Conservation (phyloP, 2,888 invertebrate species). For the Pedicia rivosa region DNA sequence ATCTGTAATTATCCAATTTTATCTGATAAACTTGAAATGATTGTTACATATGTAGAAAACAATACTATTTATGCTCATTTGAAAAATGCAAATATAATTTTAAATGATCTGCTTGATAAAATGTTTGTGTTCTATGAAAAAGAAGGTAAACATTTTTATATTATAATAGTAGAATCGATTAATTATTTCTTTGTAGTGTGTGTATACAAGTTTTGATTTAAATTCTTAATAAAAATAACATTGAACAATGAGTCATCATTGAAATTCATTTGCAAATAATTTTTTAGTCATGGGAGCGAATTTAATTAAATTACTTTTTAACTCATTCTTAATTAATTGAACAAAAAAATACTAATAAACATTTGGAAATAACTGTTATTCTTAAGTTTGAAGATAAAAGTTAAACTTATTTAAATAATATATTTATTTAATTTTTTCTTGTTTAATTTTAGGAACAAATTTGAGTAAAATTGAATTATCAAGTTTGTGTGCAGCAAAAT, state of each 20-base stretch:
- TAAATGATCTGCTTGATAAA: constrained; percentile 38
- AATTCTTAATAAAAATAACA: too few species aligned
- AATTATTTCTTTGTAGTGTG: too few species aligned
- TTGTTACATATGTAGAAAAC: constrained; percentile 40
- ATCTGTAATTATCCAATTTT: constrained; percentile 47
- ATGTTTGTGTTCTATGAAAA: constrained; percentile 39
- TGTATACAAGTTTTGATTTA: too few species aligned
- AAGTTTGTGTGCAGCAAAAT: constrained; percentile 42
- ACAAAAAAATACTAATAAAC: too few species aligned
- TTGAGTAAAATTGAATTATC: constrained; percentile 34
- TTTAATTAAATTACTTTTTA: too few species aligned
- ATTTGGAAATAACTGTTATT: too few species aligned
- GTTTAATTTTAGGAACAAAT: constrained; percentile 17
- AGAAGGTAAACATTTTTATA: constrained; percentile 20
- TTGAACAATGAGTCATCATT: too few species aligned
- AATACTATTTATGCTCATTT: constrained; percentile 50
- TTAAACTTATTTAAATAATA: constrained; percentile 13
- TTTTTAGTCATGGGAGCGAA: too few species aligned
- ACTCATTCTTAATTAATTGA: too few species aligned
- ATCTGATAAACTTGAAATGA: constrained; percentile 40
- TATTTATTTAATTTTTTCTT: constrained; percentile 1
- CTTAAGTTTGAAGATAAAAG: not conserved
- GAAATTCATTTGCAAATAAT: too few species aligned
- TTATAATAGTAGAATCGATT: too few species aligned
- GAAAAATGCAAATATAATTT: constrained; percentile 28